Percentiles rank a stretch among this genome's conserved stretches.
phyloP scores from a whole-genome alignment of 2,113 vertebrate species.

The Forbesichthys agassizii region DNA sequence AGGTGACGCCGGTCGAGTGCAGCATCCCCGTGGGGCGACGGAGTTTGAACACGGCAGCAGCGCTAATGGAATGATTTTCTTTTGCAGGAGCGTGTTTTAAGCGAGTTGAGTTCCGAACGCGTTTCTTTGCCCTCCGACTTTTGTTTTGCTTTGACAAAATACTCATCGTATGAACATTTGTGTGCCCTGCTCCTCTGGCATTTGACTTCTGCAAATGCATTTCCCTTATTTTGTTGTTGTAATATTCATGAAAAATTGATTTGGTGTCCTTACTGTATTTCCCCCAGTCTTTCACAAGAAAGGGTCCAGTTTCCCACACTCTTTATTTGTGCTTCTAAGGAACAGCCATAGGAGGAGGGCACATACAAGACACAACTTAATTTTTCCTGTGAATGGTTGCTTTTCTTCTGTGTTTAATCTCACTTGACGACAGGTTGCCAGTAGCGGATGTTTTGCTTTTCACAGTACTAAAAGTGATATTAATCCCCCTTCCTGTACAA shows the following conservation, averaged over 20 bases:
- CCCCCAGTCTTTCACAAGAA: conserved; percentile 1
- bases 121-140: neutral
- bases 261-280: conserved; percentile 21
- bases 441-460: neutral
- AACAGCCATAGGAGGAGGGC: conserved; percentile 28
- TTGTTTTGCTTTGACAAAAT: conserved; percentile 38
- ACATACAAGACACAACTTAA: conserved; percentile 26
- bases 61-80: conserved; percentile 23
- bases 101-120: conserved; percentile 18
- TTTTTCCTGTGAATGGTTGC: conserved; percentile 21
- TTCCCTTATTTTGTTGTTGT: conserved; percentile 18
- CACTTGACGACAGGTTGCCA: neutral
- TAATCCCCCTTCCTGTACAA: conserved; percentile 15
- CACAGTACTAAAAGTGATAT: conserved; percentile 18
- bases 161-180: conserved; percentile 30
- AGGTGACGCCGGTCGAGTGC: neutral
- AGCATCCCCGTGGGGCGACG: neutral
- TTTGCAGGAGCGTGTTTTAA: neutral
- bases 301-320: conserved; percentile 19
- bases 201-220: conserved; percentile 18
- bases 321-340: neutral
- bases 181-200: conserved; percentile 32
- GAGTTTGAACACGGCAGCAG: neutral
- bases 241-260: conserved; percentile 52
- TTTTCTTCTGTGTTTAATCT: conserved; percentile 10